phyloP scores from a whole-genome alignment of 1,140 invertebrate species.

The Trachymyrmex septentrionalis region DNA sequence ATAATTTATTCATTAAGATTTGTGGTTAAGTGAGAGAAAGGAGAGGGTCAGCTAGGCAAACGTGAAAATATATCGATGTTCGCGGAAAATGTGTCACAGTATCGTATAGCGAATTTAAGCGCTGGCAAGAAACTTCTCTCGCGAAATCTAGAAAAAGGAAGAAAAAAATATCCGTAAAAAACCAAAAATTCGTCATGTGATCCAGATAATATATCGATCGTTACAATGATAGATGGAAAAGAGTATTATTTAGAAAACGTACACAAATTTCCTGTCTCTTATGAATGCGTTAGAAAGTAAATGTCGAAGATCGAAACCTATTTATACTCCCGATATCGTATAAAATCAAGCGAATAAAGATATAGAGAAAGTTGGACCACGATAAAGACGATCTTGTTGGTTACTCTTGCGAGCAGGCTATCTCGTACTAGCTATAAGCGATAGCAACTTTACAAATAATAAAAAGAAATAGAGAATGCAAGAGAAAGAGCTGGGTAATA shows the following conservation, averaged over 20 bases:
- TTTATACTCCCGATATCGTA: neutral
- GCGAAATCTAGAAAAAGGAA: neutral
- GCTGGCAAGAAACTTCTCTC: neutral
- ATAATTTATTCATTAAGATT: no score
- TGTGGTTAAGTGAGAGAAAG: neutral
- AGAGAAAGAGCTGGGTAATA: neutral
- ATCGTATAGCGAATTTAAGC: neutral
- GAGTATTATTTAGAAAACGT: neutral
- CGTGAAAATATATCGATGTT: neutral
- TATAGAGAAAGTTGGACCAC: constrained; percentile 24
- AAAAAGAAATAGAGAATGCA: constrained; percentile 1
- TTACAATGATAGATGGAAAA: neutral
- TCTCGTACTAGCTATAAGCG: neutral
- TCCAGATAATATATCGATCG: neutral
- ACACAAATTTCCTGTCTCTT: neutral
- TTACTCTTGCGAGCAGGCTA: neutral
- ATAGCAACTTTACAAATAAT: constrained; percentile 29
- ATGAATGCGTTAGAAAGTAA: neutral
- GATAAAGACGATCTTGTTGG: neutral
- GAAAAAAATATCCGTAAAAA: neutral
- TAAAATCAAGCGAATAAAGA: constrained; percentile 17
- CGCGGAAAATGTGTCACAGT: constrained; percentile 38
- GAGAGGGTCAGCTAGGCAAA: neutral
- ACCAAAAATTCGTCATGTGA: neutral
- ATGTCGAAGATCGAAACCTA: neutral